A percentile compares a stretch with the other conserved stretches of the same genome.
phyloP scores from a whole-genome alignment of 2,113 vertebrate species.

The Macroglossus sobrinus region DNA sequence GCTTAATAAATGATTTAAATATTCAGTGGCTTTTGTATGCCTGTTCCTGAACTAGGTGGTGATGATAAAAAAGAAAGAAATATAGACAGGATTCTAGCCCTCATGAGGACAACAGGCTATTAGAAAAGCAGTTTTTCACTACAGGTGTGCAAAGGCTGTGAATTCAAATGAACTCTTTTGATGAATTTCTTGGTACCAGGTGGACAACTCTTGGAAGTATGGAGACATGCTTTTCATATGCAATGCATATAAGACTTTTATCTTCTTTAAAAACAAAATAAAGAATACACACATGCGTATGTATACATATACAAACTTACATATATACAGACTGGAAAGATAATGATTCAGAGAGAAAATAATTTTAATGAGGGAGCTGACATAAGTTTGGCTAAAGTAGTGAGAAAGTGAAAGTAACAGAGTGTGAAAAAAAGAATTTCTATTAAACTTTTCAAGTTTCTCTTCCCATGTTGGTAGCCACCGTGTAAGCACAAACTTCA shows the following conservation, averaged over 20 bases:
- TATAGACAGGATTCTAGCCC: background rate
- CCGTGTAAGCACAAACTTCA: background rate
- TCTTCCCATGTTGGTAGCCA: background rate
- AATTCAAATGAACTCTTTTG: background rate
- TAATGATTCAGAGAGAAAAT: background rate
- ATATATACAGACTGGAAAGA: background rate
- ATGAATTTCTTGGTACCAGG: background rate
- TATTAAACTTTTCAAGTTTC: background rate
- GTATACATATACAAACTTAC: background rate
- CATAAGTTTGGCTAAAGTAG: background rate
- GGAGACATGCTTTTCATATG: background rate
- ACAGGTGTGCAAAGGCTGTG: background rate
- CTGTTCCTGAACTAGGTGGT: background rate
- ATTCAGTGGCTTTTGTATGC: background rate
- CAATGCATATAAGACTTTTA: background rate
- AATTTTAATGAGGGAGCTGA: background rate
- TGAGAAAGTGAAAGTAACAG: slow-evolving; percentile 30
- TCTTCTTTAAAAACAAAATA: background rate
- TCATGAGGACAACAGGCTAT: background rate
- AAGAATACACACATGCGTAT: background rate
- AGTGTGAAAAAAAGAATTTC: background rate
- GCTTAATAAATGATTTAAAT: background rate
- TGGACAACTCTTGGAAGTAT: background rate
- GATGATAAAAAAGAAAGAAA: background rate
- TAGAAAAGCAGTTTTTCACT: background rate